Conservation (phyloP, 2,888 invertebrate genomes). For the Watsonalla binaria region DNA sequence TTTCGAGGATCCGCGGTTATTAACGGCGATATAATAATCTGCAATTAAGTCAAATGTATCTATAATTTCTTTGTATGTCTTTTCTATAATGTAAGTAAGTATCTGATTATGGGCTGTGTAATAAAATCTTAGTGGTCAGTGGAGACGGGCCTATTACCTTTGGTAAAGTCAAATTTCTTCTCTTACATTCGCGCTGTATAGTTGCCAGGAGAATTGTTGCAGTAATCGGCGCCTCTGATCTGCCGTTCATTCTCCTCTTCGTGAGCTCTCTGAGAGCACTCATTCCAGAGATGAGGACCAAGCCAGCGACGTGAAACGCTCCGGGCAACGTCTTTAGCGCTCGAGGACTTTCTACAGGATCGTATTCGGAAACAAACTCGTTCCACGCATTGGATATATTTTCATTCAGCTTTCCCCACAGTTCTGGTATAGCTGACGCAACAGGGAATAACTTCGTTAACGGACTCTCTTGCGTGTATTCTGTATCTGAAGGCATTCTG, state of each 20-base stretch:
- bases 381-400: slow-evolving; percentile 87
- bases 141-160: slow-evolving; percentile 39
- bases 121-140: no score
- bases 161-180: slow-evolving; percentile 57
- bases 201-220: slow-evolving; percentile 63
- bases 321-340: slow-evolving; percentile 80
- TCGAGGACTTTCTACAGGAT: slow-evolving; percentile 85
- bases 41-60: slow-evolving; percentile 19
- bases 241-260: slow-evolving; percentile 61
- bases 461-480: slow-evolving; percentile 60
- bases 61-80: neutral
- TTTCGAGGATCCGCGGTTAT: slow-evolving; percentile 65
- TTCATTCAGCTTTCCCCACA: slow-evolving; percentile 83
- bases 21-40: slow-evolving; percentile 63
- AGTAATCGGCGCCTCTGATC: slow-evolving; percentile 59
- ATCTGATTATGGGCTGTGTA: neutral
- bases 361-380: slow-evolving; percentile 87
- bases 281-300: slow-evolving; percentile 81
- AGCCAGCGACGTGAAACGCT: slow-evolving; percentile 79
- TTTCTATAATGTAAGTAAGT: neutral
- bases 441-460: slow-evolving; percentile 76
- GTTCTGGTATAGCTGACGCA: slow-evolving; percentile 81
- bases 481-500: slow-evolving; percentile 42
- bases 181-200: slow-evolving; percentile 56
- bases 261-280: slow-evolving; percentile 81